phyloP scores from a whole-genome alignment of 2,888 invertebrate species.

The Aplocera efformata region DNA sequence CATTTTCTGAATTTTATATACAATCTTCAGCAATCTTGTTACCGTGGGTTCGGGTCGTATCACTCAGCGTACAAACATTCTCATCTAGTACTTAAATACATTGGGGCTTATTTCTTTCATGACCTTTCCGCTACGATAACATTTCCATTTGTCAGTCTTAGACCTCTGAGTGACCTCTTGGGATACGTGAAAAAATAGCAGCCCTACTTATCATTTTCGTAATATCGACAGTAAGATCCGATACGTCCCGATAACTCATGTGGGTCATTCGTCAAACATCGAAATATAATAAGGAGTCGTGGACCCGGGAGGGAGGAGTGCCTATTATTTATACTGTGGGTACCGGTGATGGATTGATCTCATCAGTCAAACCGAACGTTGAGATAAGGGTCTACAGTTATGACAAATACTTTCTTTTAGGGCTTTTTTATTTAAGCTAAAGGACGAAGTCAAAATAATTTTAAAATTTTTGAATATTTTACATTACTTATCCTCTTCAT shows the following conservation, averaged over 20 bases:
- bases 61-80: too few species aligned
- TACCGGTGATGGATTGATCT: constrained; percentile 22
- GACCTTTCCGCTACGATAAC: too few species aligned
- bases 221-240: constrained; percentile 22
- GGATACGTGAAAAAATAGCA: constrained; percentile 3
- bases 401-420: constrained; percentile 6
- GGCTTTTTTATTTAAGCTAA: constrained; percentile 3
- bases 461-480: too few species aligned
- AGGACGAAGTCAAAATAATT: not conserved
- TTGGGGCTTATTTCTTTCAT: too few species aligned
- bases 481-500: too few species aligned
- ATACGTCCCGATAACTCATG: constrained; percentile 16
- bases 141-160: not conserved
- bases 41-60: too few species aligned
- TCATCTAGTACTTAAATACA: too few species aligned
- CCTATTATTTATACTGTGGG: constrained; percentile 7
- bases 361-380: constrained; percentile 21
- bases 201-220: constrained; percentile 15
- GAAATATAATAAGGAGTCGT: constrained; percentile 24
- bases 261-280: constrained; percentile 23
- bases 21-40: too few species aligned
- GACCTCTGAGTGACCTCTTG: not conserved
- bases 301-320: not conserved
- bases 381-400: constrained; percentile 11
- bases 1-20: too few species aligned